Evolutionary conservation across 2,113 vertebrate genomes (phyloP), one percentile per base, ranked within the genome.

Genomic region (human): DNA sequence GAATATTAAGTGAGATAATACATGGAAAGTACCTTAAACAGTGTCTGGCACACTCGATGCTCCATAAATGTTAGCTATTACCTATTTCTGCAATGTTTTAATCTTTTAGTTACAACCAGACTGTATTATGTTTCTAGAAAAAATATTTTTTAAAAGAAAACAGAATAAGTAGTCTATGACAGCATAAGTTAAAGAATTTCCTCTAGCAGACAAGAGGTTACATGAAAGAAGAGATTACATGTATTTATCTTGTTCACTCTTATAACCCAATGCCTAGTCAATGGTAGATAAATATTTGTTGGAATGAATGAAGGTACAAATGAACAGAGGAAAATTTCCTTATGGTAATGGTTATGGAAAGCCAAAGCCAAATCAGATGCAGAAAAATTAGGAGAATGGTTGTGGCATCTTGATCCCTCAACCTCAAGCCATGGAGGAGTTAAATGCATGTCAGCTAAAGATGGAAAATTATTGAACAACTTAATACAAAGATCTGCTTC

Each of bases 31-130:
- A 83, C 16, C 38, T 84, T 84, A 86, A 94, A 97, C n/a, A 78
- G 84, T 88, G 17, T 16, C n/a, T 43, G 32, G 17, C 61, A 61
- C 40, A 87, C 45, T 66, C 50, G 35, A 43, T 73, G n/a, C 12
- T 76, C 50, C n/a, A 30, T 84, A 78, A 84, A 72, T 55, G 18
- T 73, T 76, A 84, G 80, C 52, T 66, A 55, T 84, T 52, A 59
- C 12, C 85, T 93, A 75, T 94, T 93, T 96, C 80, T 84, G 18
- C 48, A 75, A 64, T 57, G 18, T 91, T 64, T 64, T 81, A 32
- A 80, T 64, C 88, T 90, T 97, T 89, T n/a, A 79, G 93, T 75
- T 95, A 70, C 4, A 84, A 80, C 9, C 57, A 90, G 90, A 14
- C 59, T 27, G 1, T 38, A 78, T 68, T 89, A 73, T 17, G 25